These are phyloP conservation scores for Protonemura montana DNA, from an alignment of 2,888 invertebrate genomes.

Conservation along the genomic window DNA sequence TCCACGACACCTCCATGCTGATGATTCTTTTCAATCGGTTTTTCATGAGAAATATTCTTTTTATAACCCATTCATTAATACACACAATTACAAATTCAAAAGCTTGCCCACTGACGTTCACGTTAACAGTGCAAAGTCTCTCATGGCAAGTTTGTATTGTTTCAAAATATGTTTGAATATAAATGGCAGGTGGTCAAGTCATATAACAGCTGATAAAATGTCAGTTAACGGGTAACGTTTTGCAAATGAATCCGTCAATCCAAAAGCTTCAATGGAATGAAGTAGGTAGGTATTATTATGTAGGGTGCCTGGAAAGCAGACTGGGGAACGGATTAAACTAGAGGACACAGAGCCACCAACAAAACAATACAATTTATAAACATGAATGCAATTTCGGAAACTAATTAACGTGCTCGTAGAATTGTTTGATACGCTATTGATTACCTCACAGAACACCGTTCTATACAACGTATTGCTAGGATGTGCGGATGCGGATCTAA, in stretches of 20 bases:
- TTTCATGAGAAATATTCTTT: background rate
- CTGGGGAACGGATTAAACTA: background rate
- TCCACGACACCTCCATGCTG: background rate
- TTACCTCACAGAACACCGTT: background rate
- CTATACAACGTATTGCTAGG: background rate
- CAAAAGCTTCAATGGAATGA: background rate
- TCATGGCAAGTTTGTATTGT: background rate
- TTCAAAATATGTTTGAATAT: background rate
- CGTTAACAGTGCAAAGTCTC: background rate
- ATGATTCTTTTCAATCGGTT: background rate
- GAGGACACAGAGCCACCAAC: background rate
- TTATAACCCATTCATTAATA: too few species aligned
- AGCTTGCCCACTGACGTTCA: background rate
- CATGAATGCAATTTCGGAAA: background rate
- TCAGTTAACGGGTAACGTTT: background rate
- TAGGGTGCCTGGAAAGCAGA: background rate
- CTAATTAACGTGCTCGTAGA: background rate
- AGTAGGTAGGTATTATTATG: background rate
- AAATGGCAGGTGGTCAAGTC: background rate
- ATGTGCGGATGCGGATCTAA: background rate
- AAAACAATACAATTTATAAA: background rate
- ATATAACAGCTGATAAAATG: constrained; percentile 4
- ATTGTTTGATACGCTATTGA: constrained; percentile 3
- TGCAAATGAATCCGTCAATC: background rate
- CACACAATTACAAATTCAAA: background rate